Base-by-base conservation (phyloP, 2,888 invertebrate genomes). In the Allophyes oxyacanthae region DNA sequence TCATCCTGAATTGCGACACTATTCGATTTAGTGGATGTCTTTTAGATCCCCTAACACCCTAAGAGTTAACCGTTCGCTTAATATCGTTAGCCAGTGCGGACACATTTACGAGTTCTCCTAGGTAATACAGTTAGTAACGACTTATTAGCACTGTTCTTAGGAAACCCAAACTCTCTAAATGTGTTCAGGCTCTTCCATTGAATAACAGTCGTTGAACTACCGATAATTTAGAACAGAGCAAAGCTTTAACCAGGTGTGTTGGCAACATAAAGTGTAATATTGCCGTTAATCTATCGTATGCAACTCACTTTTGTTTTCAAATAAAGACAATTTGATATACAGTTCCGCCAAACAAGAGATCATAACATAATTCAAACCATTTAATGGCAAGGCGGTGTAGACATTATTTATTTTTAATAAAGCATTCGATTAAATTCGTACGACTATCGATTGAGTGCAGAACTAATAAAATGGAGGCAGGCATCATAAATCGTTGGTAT, bases 381-480 rank as follows among this genome's bases (percentile, higher is more conserved):
- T 76, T 79, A 79, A 72, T 72, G 70, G 64, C 45, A 57, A 55
- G 64, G 66, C 72, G 49, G 69, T 60, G 59, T 75, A 56, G 62
- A 63, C 63, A 72, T 78, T 72, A 79, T 74, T 82, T 79, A 80
- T 82, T 84, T 83, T 82, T 80, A 79, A 80, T 75, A 80, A 80
- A 75, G 64, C 72, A 58, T 72, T 75, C 75, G 48, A 75, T 76
- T 75, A 67, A 73, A 72, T 64, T 66, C 66, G 57, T 65, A 69
- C 68, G 40, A 45, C 34, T 51, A 33, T 60, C 60, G 54, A 65
- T 61, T 65, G 66, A 74, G 66, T 61, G 68, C 58, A 60, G 41
- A 68, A 75, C 72, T 82, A 79, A 81, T 83, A 82, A 86, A 85
- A 81, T 81, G 70, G 75, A 82, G 60, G 75, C 73, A 72, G 64